A percentile compares a stretch with the other conserved stretches of the same genome.
Conservation (phyloP, 2,797 vertebrate species). For the Hydrophis major region DNA sequence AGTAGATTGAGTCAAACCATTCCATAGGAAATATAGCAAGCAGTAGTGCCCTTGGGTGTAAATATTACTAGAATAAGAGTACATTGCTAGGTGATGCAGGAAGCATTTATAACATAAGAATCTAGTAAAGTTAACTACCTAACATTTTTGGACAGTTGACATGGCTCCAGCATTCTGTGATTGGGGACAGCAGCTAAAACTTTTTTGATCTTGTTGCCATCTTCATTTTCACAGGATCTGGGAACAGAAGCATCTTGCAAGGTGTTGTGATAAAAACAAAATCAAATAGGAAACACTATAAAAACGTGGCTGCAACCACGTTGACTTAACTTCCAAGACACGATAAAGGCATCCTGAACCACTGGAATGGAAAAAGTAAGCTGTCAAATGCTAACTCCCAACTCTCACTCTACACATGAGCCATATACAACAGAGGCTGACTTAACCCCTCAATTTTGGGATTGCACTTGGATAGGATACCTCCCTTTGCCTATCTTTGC, state of each 20-base stretch:
- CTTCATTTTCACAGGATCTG: not conserved
- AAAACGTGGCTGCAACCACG: not conserved
- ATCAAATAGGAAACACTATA: not conserved
- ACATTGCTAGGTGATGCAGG: no score
- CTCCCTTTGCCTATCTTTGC: not conserved
- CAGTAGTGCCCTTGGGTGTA: not conserved
- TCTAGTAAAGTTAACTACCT: not conserved
- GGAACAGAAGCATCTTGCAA: not conserved
- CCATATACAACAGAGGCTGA: not conserved
- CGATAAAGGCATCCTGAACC: not conserved
- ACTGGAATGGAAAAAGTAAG: not conserved
- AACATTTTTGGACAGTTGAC: not conserved
- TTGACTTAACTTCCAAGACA: not conserved
- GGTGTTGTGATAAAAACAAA: not conserved
- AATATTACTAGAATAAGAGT: accelerated
- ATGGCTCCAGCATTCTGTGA: not conserved
- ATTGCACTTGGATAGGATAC: not conserved
- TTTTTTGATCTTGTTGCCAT: not conserved
- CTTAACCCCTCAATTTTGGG: not conserved
- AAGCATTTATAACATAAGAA: not conserved
- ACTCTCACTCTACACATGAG: not conserved
- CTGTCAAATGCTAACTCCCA: not conserved
- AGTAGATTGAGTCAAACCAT: not conserved
- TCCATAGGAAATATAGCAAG: not conserved
- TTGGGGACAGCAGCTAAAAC: not conserved